These are phyloP conservation scores for Glyphotaelius pellucidus DNA, from an alignment of 2,888 invertebrate genomes.

Conservation along the genomic window DNA sequence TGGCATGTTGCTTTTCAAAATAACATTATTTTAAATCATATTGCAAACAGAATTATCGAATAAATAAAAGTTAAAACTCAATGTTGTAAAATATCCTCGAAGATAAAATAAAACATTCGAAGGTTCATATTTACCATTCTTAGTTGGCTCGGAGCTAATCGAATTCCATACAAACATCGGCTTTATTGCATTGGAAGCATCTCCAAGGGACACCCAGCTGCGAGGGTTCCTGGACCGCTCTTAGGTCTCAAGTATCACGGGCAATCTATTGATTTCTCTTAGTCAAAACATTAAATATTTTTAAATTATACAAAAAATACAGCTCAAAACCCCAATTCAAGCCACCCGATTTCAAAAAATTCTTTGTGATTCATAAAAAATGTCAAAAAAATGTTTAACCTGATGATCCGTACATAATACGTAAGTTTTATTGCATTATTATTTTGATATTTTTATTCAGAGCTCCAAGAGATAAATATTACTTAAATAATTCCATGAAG, in stretches of 20 bases:
- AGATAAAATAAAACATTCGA: conserved; percentile 43
- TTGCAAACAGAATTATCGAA: conserved; percentile 8
- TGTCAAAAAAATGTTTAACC: neutral
- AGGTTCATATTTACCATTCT: conserved; percentile 41
- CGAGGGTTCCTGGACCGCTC: conserved; percentile 30
- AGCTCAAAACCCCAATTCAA: neutral
- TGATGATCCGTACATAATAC: neutral
- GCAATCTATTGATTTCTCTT: conserved; percentile 52
- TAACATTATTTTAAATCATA: conserved; percentile 18
- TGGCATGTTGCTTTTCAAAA: neutral
- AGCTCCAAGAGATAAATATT: neutral
- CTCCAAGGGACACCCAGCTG: conserved; percentile 52
- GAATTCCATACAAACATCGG: conserved; percentile 62
- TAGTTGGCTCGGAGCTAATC: conserved; percentile 60
- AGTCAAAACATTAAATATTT: conserved; percentile 6
- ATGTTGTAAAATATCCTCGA: conserved; percentile 17
- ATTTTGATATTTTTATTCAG: neutral
- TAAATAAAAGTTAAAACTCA: conserved; percentile 24
- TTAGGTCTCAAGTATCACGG: conserved; percentile 19
- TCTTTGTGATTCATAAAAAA: neutral
- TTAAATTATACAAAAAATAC: conserved; percentile 24
- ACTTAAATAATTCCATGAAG: neutral
- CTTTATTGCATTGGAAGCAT: conserved; percentile 59
- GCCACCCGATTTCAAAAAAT: neutral
- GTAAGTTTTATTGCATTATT: neutral